Evolutionary conservation across 2,113 vertebrate species (phyloP).

Genomic region (Canis aureus): DNA sequence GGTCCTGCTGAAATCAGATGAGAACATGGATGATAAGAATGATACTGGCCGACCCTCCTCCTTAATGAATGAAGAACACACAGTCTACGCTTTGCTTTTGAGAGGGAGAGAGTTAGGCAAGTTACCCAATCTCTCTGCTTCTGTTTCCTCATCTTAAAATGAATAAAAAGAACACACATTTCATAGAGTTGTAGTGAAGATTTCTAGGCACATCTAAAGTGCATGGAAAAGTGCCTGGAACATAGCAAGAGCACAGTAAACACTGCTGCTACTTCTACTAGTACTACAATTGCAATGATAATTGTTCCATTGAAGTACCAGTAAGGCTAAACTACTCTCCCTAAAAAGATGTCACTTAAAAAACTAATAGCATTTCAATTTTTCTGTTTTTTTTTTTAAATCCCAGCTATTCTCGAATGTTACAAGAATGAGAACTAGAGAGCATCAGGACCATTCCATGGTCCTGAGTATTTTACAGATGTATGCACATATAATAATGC

Average conservation of each 20-base stretch:
- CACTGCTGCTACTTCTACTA: neutral
- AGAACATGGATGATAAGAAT: neutral
- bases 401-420: neutral
- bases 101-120: neutral
- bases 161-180: neutral
- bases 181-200: neutral
- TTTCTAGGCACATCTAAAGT: neutral
- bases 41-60: neutral
- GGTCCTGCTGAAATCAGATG: neutral
- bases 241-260: neutral
- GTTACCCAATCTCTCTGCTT: neutral
- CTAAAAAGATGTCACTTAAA: neutral
- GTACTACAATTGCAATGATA: neutral
- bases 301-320: neutral
- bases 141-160: neutral
- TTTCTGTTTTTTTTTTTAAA: neutral
- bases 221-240: neutral
- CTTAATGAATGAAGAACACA: neutral
- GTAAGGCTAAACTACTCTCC: neutral
- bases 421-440: slow-evolving; percentile 1
- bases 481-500: neutral
- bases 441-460: neutral
- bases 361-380: neutral
- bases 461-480: neutral
- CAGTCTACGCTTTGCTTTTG: neutral